A percentile compares a stretch with the other conserved stretches of the same genome.
Evolutionary conservation across 2,888 invertebrate species (phyloP).

Genomic region (Amphimallon solstitiale): DNA sequence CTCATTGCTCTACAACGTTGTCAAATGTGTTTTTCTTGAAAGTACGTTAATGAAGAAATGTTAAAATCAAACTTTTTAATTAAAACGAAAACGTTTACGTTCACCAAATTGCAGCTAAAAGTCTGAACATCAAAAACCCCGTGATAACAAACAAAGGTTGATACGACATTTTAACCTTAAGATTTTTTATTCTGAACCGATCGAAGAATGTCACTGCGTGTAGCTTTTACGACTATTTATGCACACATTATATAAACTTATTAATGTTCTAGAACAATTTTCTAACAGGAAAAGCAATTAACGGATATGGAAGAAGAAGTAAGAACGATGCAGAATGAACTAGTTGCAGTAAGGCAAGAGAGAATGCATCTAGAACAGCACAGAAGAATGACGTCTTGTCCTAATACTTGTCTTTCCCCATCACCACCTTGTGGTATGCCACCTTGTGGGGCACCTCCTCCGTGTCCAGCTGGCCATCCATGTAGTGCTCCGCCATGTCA

Average conservation of each 20-base stretch:
- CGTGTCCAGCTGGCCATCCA: slow-evolving; percentile 40
- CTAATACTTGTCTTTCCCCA: slow-evolving; percentile 48
- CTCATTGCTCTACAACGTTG: too few species aligned
- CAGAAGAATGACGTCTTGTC: slow-evolving; percentile 52
- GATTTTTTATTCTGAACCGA: too few species aligned
- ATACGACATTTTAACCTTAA: too few species aligned
- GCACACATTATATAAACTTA: not conserved
- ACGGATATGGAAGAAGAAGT: slow-evolving; percentile 71
- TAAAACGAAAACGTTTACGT: too few species aligned
- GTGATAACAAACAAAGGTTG: too few species aligned
- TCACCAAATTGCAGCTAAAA: too few species aligned
- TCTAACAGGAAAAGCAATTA: slow-evolving; percentile 70
- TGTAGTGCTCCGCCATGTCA: slow-evolving; percentile 14
- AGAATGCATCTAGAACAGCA: slow-evolving; percentile 65
- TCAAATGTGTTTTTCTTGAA: too few species aligned
- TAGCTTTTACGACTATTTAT: too few species aligned
- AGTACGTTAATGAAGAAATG: too few species aligned
- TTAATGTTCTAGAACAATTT: too few species aligned
- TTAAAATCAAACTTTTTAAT: too few species aligned
- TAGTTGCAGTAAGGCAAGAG: slow-evolving; percentile 65
- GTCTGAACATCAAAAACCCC: not conserved
- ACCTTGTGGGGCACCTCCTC: slow-evolving; percentile 38
- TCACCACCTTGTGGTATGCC: slow-evolving; percentile 54
- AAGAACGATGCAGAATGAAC: slow-evolving; percentile 66
- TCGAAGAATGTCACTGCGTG: too few species aligned